phyloP scores from a whole-genome alignment of 2,113 vertebrate genomes.

The Oncorhynchus nerka region DNA sequence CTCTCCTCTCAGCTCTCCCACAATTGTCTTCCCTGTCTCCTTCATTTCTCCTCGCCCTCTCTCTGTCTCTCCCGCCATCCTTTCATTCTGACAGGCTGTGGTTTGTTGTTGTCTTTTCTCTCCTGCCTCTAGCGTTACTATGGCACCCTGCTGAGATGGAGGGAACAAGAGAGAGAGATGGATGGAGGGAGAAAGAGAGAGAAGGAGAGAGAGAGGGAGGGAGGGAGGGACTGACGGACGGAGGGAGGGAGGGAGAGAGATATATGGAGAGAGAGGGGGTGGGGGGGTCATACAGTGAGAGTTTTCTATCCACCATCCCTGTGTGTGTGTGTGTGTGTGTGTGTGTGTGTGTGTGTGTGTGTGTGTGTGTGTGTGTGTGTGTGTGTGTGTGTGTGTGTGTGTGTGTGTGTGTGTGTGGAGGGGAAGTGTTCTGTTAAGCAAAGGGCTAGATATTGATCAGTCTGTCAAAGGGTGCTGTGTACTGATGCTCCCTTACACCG shows the following conservation, averaged over 20 bases:
- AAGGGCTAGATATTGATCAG: slow-evolving; percentile 8
- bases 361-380: too few species aligned
- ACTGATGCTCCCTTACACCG: too few species aligned
- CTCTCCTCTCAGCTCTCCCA: background rate
- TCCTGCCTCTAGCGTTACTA: too few species aligned
- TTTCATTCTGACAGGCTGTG: background rate
- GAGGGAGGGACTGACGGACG: slow-evolving; percentile 16
- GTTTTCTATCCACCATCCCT: too few species aligned
- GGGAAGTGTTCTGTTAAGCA: background rate
- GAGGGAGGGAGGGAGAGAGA: background rate
- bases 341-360: too few species aligned
- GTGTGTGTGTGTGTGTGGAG: too few species aligned
- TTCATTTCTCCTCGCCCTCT: background rate
- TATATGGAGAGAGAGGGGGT: background rate
- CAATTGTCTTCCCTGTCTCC: background rate
- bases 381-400: too few species aligned
- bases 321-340: too few species aligned
- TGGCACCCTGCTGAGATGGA: background rate
- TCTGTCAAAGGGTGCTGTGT: too few species aligned
- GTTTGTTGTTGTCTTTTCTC: too few species aligned
- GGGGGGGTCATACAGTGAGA: background rate
- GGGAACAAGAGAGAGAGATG: slow-evolving; percentile 6
- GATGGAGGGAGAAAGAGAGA: slow-evolving; percentile 26
- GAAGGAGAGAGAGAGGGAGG: background rate
- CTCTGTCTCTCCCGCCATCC: background rate